These are phyloP conservation scores for Emmelina monodactyla DNA, from an alignment of 2,888 invertebrate genomes.

Conservation along the genomic window DNA sequence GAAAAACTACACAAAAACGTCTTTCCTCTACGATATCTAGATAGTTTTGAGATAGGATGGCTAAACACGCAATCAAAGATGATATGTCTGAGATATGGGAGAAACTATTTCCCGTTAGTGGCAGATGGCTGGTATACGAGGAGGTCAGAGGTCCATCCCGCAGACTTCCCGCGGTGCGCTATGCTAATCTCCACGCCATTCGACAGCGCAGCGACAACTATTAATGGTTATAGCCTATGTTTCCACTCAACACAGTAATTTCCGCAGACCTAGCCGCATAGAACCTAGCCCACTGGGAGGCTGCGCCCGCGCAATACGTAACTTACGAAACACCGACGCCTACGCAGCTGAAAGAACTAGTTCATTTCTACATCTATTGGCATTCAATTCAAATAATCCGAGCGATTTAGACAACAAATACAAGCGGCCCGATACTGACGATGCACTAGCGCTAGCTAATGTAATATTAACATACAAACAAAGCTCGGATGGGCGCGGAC, in stretches of 20 bases:
- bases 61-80: conserved; percentile 20
- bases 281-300: too few relatives aligned
- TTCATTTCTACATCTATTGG: conserved; percentile 59
- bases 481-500: conserved; percentile 56
- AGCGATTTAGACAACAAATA: conserved; percentile 62
- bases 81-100: conserved; percentile 32
- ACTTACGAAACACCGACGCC: conserved; percentile 53
- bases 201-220: conserved; percentile 50
- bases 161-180: conserved; percentile 48
- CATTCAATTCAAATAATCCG: conserved; percentile 65
- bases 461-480: conserved; percentile 61
- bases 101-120: conserved; percentile 55
- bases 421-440: conserved; percentile 50
- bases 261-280: conserved; percentile 29
- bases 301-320: conserved; percentile 43
- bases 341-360: conserved; percentile 54
- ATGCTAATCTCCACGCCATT: conserved; percentile 58
- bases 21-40: too few relatives aligned
- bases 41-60: too few relatives aligned
- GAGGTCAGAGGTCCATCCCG: conserved; percentile 57
- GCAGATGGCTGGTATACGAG: conserved; percentile 51
- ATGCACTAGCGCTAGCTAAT: conserved; percentile 49
- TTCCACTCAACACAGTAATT: conserved; percentile 44
- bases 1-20: too few relatives aligned
- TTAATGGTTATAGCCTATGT: conserved; percentile 54